These are phyloP conservation scores for Epicampocera succincta DNA, from an alignment of 2,888 invertebrate genomes.

Conservation along the genomic window DNA sequence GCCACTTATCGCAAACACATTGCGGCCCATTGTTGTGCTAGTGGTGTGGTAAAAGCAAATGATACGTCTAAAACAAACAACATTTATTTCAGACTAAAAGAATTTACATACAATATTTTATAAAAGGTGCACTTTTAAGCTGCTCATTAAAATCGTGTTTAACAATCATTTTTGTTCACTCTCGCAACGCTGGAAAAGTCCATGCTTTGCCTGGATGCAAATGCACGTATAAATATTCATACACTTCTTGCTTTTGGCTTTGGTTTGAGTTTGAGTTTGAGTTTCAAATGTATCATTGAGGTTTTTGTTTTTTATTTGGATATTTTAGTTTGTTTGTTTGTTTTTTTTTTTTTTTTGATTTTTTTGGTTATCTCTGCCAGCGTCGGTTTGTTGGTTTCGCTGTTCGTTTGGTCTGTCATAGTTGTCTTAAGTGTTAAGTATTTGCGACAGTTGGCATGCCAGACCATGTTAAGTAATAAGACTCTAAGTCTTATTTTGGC, in stretches of 20 bases:
- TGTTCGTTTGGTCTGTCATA: conserved; percentile 63
- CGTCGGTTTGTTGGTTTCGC: conserved; percentile 22
- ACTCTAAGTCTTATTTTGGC: conserved; percentile 63
- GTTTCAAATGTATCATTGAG: conserved; percentile 53
- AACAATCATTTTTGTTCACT: conserved; percentile 70
- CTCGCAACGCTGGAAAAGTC: not conserved
- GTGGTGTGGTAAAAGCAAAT: conserved; percentile 39
- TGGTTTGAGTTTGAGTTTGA: conserved; percentile 52
- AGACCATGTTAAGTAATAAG: conserved; percentile 69
- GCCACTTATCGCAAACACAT: conserved; percentile 34
- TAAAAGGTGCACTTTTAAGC: conserved; percentile 68
- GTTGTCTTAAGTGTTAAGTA: conserved; percentile 69
- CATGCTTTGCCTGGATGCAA: conserved; percentile 7
- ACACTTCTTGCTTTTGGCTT: conserved; percentile 37
- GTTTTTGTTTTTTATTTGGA: conserved; percentile 11
- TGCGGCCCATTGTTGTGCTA: conserved; percentile 40
- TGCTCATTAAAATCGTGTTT: conserved; percentile 73
- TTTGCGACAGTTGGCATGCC: conserved; percentile 69
- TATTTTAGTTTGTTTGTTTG: conserved; percentile 22
- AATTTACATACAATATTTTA: conserved; percentile 53
- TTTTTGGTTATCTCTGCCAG: conserved; percentile 5
- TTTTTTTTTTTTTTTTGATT: conserved; percentile 8
- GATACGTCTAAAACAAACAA: conserved; percentile 44
- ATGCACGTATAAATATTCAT: not conserved
- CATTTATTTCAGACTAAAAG: conserved; percentile 45